Conservation (phyloP, 2,113 vertebrate genomes). For the Chaetorhynchus papuensis region DNA sequence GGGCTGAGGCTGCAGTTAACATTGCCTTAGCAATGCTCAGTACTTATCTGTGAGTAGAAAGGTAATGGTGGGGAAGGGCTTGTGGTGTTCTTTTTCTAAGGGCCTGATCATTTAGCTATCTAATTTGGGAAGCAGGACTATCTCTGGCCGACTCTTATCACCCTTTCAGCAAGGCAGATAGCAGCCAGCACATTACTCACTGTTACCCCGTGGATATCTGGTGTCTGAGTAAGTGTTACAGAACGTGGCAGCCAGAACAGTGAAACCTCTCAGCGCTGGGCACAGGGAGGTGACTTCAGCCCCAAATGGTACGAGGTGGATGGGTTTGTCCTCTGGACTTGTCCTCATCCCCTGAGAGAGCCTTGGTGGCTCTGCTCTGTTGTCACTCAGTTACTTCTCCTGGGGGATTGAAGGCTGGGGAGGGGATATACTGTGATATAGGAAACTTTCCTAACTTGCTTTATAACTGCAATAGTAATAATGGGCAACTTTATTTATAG, state of each 20-base stretch:
- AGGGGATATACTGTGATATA: background rate
- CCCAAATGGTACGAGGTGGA: background rate
- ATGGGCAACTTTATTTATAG: background rate
- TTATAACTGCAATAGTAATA: background rate
- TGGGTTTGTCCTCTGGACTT: background rate
- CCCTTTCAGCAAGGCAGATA: slow-evolving; percentile 53
- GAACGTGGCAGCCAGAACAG: background rate
- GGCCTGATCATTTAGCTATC: background rate
- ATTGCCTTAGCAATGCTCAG: background rate
- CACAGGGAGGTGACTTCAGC: background rate
- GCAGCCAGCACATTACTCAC: slow-evolving; percentile 28
- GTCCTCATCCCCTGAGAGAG: background rate
- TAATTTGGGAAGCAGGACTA: slow-evolving; percentile 37
- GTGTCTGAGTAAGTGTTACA: slow-evolving; percentile 9
- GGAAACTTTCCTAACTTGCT: background rate
- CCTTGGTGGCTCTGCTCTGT: background rate
- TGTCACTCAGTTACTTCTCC: slow-evolving; percentile 8
- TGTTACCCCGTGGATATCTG: background rate
- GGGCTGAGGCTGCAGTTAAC: background rate
- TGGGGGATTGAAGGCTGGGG: background rate
- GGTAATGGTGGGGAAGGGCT: background rate
- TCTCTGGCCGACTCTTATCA: slow-evolving; percentile 43
- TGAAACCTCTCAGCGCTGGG: background rate
- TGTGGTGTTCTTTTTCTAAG: slow-evolving; percentile 18
- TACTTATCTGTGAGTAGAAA: background rate